phyloP scores from a whole-genome alignment of 2,888 invertebrate species.

The Drosophila percnosoma region DNA sequence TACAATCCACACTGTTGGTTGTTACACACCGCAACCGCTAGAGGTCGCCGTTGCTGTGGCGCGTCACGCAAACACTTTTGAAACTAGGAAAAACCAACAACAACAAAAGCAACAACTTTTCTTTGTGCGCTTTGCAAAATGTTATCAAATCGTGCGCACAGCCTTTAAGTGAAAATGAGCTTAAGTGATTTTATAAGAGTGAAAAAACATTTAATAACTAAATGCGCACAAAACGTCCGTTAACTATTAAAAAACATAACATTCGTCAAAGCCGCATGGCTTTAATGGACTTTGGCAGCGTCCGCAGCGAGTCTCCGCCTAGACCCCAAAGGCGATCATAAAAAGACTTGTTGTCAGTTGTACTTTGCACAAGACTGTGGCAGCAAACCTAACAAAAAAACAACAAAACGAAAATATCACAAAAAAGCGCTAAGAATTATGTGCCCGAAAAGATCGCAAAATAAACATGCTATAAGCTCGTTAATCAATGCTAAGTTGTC shows the following conservation, averaged over 20 bases:
- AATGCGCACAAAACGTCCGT: conserved; percentile 49
- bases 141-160: conserved; percentile 41
- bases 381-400: conserved; percentile 29
- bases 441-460: conserved; percentile 63
- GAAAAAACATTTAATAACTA: conserved; percentile 48
- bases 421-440: conserved; percentile 42
- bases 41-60: conserved; percentile 30
- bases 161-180: conserved; percentile 43
- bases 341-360: conserved; percentile 72
- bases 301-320: conserved; percentile 39
- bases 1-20: conserved; percentile 6
- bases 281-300: conserved; percentile 66
- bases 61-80: conserved; percentile 24
- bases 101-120: not conserved
- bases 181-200: conserved; percentile 42
- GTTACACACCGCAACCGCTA: not conserved
- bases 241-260: conserved; percentile 46
- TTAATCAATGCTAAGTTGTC: conserved; percentile 81
- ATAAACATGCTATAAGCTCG: conserved; percentile 79
- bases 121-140: conserved; percentile 16
- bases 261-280: conserved; percentile 50
- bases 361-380: conserved; percentile 29
- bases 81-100: not conserved
- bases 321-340: conserved; percentile 66
- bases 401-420: conserved; percentile 18